Percentiles rank a stretch among this genome's conserved stretches.
Evolutionary conservation across 2,797 vertebrate genomes (phyloP).

Genomic region (Hydrocynus forskahlii): DNA sequence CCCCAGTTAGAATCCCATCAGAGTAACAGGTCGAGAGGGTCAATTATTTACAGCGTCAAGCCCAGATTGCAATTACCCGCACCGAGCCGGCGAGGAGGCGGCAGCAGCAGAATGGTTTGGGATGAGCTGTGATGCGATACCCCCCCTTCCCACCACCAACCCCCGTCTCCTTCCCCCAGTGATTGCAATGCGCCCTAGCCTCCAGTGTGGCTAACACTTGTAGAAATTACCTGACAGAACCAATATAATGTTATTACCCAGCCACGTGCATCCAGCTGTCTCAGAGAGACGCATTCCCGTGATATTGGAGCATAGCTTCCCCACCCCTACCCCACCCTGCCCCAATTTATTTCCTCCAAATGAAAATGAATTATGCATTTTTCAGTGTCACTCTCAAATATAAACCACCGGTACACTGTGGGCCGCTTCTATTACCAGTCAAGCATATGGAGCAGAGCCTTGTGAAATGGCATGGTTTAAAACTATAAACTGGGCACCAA

Average conservation of each 20-base stretch:
- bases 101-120: conserved; percentile 47
- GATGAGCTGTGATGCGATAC: conserved; percentile 50
- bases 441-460: conserved; percentile 42
- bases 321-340: conserved; percentile 47
- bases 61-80: conserved; percentile 66
- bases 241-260: conserved; percentile 81
- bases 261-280: conserved; percentile 69
- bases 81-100: conserved; percentile 43
- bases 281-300: conserved; percentile 48
- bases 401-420: conserved; percentile 46
- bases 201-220: conserved; percentile 79
- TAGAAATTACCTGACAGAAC: conserved; percentile 85
- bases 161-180: conserved; percentile 61
- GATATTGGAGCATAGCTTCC: conserved; percentile 53
- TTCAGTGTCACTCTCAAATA: conserved; percentile 70
- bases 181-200: conserved; percentile 72
- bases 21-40: conserved; percentile 61
- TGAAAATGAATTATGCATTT: conserved; percentile 82
- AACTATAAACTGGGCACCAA: conserved; percentile 44
- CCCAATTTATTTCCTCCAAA: conserved; percentile 73
- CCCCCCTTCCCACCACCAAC: conserved; percentile 1
- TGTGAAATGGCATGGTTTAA: conserved; percentile 26
- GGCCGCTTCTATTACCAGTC: conserved; percentile 46
- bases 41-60: conserved; percentile 65
- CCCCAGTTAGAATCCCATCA: conserved; percentile 62